phyloP scores from a whole-genome alignment of 64 coral and sea anemone genomes.

The Stichodactyla mertensii region DNA sequence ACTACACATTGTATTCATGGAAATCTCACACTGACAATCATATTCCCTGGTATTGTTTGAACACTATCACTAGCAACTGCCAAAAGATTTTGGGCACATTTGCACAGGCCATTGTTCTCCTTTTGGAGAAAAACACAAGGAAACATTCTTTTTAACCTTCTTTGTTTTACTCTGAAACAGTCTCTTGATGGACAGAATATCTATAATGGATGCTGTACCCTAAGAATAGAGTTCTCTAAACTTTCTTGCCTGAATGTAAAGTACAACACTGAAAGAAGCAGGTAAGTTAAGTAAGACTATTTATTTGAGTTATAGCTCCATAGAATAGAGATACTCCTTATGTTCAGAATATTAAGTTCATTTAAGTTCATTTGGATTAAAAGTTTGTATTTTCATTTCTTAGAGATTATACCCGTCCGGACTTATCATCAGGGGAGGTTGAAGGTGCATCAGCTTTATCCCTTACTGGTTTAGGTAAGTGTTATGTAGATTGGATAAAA shows the following conservation, averaged over 20 bases:
- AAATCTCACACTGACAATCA: neutral
- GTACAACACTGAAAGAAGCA: conserved; percentile 98
- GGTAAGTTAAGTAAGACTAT: conserved; percentile 25
- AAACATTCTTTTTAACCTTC: neutral
- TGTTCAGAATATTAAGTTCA: too few relatives aligned
- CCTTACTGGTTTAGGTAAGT: conserved; percentile 43
- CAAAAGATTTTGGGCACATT: too few relatives aligned
- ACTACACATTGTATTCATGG: too few relatives aligned
- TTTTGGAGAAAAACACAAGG: too few relatives aligned
- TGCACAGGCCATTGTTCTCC: too few relatives aligned
- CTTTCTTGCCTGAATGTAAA: conserved; percentile 76
- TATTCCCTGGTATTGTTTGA: neutral
- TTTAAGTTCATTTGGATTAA: too few relatives aligned
- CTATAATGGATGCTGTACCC: conserved; percentile 92
- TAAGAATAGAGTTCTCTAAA: conserved; percentile 92
- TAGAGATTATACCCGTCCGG: conserved; percentile 83
- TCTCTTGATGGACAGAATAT: conserved; percentile 93
- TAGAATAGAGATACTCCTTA: too few relatives aligned
- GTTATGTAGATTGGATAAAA: neutral
- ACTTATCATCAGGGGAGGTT: conserved; percentile 63
- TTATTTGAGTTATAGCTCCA: neutral
- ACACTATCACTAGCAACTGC: neutral
- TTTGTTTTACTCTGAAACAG: conserved; percentile 30
- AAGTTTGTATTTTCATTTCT: neutral
- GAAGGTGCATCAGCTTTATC: conserved; percentile 32